Conservation (phyloP, 1,140 invertebrate genomes). For the Parapsyche elsis region DNA sequence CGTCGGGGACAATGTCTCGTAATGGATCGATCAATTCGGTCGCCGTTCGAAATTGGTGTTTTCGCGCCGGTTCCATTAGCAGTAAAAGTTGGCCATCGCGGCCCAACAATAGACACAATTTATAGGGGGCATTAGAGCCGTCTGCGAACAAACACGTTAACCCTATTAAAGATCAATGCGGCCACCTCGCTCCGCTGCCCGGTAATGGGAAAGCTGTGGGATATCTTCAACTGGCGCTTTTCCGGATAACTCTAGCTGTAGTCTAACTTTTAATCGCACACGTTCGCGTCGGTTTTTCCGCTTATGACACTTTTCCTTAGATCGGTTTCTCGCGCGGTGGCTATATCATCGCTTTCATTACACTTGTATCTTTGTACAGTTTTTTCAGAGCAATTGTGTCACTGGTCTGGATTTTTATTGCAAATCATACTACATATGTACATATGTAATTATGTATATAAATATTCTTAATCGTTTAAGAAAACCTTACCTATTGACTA, state of each 20-base stretch:
- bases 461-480: too few species aligned
- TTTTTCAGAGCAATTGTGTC: too few species aligned
- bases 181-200: neutral
- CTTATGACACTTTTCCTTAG: too few species aligned
- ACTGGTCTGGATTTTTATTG: too few species aligned
- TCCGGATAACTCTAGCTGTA: neutral
- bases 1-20: neutral
- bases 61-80: conserved; percentile 38
- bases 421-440: too few species aligned
- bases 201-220: neutral
- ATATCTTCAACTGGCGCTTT: neutral
- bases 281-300: too few species aligned
- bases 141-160: conserved; percentile 40
- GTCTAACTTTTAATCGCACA: too few species aligned
- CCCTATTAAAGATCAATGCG: conserved; percentile 42
- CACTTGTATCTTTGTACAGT: too few species aligned
- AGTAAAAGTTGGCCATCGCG: conserved; percentile 45
- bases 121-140: conserved; percentile 38
- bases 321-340: too few species aligned
- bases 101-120: conserved; percentile 44
- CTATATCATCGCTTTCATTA: too few species aligned
- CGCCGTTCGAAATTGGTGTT: conserved; percentile 17
- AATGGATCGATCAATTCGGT: conserved; percentile 22
- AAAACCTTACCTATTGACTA: too few species aligned
- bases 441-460: too few species aligned